Base-by-base conservation (phyloP, 2,888 invertebrate genomes). In the Iphiclides podalirius region DNA sequence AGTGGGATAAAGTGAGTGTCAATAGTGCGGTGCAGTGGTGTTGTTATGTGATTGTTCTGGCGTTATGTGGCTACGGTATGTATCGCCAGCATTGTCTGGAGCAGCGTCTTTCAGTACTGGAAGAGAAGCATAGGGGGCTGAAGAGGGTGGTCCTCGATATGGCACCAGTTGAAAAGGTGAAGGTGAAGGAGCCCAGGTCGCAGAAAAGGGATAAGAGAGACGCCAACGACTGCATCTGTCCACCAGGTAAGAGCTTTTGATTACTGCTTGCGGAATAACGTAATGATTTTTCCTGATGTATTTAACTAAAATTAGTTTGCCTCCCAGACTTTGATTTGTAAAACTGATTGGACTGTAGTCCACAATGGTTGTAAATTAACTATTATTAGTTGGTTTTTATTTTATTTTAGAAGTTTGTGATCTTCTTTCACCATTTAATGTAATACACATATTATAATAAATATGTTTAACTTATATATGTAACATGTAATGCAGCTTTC, bases 11-110 rank as follows among this genome's bases (percentile, higher is more conserved):
- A 47, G 70, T 72, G 55, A 61, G 78, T 53, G 64, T 80, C 47
- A 79, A 82, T 70, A 71, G 76, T 70, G 82, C 79, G 57, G 84
- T 87, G 76, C 57, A 82, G 58, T 82, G 83, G 83, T 78, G 80
- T 70, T 72, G 77, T 63, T 82, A 79, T 75, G 80, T 77, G 64
- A 75, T 83, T 58, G 70, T 79, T 57, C 63, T 84, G 54, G 59
- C 78, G 14, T 57, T 78, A 45, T 79, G 79, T 64, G 86, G 84
- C 47, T 83, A 79, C 54, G 74, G 79, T 54, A 54, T 85, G 61
- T 80, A 79, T 57, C 67, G 81, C 43, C 86, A 86, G 66, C 84
- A 85, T 52, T 62, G 72, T 34, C 50, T 87, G 66, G 86, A 87
- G 69, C 72, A 75, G 56, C 68, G 87, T 42, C 70, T 88, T 50